These are phyloP conservation scores for Suncus etruscus DNA, from an alignment of 2,113 vertebrate species.

Conservation along the genomic window DNA sequence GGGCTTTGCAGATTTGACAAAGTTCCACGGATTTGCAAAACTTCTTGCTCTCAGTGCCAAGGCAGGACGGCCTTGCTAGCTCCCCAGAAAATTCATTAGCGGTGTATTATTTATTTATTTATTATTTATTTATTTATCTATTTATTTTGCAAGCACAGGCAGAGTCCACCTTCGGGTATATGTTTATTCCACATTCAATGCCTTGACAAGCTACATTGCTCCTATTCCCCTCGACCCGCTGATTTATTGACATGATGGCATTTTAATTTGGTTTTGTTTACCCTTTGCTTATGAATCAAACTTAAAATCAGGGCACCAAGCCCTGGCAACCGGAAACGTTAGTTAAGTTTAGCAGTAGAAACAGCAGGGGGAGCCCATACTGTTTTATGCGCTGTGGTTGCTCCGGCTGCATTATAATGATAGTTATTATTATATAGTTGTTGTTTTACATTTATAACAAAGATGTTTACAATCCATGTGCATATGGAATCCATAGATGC, in stretches of 20 bases:
- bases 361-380: constrained; percentile 86
- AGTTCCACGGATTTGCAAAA: constrained; percentile 45
- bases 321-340: constrained; percentile 65
- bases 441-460: constrained; percentile 65
- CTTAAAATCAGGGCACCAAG: constrained; percentile 64
- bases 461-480: constrained; percentile 46
- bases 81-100: neutral
- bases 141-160: neutral
- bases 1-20: constrained; percentile 49
- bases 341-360: constrained; percentile 69
- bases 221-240: neutral
- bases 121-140: neutral
- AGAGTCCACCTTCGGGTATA: neutral
- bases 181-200: neutral
- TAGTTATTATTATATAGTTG: constrained; percentile 57
- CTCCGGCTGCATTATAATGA: constrained; percentile 53
- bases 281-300: constrained; percentile 74
- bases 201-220: neutral
- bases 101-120: too few species aligned
- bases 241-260: constrained; percentile 47
- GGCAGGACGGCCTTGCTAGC: neutral
- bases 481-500: constrained; percentile 19
- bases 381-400: constrained; percentile 52
- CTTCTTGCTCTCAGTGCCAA: neutral
- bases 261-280: constrained; percentile 79